Conservation (phyloP, 30 jellyfish, hydroid and myxozoan genomes). For the Turritopsis rubra region DNA sequence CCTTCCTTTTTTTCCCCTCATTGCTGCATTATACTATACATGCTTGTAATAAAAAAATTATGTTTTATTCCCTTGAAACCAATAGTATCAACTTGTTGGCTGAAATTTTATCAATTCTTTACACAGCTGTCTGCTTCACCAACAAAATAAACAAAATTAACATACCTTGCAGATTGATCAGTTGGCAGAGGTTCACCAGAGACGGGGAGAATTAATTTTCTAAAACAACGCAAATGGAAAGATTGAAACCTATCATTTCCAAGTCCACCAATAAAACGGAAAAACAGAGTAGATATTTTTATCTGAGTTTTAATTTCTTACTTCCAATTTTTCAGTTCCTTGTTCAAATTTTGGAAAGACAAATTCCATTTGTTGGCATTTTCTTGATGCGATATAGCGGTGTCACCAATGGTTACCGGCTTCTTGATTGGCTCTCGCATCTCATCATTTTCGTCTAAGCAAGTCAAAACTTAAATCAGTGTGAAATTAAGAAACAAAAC, state of each 20-base stretch:
- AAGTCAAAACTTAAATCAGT: too few species aligned
- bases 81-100: not conserved
- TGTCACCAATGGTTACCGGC: slow-evolving; percentile 75
- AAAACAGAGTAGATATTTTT: not conserved
- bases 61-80: too few species aligned
- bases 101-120: not conserved
- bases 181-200: not conserved
- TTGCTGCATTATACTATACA: too few species aligned
- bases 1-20: too few species aligned
- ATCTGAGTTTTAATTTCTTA: not conserved
- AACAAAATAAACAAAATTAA: not conserved
- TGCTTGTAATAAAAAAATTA: too few species aligned
- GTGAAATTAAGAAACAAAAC: not conserved
- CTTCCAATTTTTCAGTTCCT: slow-evolving; percentile 95
- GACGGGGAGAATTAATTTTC: not conserved
- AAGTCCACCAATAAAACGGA: too few species aligned
- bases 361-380: slow-evolving; percentile 49
- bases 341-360: slow-evolving; percentile 64
- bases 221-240: not conserved
- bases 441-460: slow-evolving; percentile 10
- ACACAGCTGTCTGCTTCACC: not conserved
- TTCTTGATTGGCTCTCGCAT: slow-evolving; percentile 63
- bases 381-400: slow-evolving; percentile 44
- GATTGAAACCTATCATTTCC: not conserved
- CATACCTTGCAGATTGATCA: not conserved